phyloP scores from a whole-genome alignment of 2,113 vertebrate species.

The Geococcyx californianus region DNA sequence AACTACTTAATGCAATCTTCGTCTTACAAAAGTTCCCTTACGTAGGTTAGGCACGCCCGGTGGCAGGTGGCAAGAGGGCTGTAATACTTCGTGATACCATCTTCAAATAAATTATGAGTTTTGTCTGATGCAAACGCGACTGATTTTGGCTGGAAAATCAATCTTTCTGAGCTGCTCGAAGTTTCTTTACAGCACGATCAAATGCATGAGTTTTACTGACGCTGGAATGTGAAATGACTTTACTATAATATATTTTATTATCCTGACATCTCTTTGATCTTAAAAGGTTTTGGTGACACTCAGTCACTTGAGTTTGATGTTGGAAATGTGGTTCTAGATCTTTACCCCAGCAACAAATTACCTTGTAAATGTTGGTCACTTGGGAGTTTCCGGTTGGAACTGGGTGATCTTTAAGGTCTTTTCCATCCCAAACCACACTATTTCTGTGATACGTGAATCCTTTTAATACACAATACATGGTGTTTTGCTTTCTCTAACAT shows the following conservation, averaged over 20 bases:
- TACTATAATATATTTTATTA: neutral
- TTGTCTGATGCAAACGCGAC: neutral
- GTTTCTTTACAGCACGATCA: too few species aligned
- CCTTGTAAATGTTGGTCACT: neutral
- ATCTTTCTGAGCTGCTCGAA: neutral
- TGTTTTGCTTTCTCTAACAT: neutral
- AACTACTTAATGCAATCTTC: neutral
- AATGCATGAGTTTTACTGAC: too few species aligned
- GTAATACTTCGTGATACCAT: neutral
- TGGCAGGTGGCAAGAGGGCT: neutral
- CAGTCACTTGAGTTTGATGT: neutral
- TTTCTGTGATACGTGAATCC: neutral
- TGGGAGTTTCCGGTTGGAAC: neutral
- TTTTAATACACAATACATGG: neutral
- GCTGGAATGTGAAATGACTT: neutral
- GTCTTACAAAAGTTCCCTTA: constrained; percentile 23
- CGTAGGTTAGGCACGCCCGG: neutral
- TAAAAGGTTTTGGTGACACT: neutral
- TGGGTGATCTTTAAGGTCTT: too few species aligned
- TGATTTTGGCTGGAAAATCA: neutral
- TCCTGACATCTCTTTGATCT: neutral
- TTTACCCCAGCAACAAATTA: neutral
- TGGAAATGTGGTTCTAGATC: neutral
- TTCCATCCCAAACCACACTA: too few species aligned
- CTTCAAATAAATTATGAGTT: neutral